Conservation (phyloP, 2,888 invertebrate genomes). For the Carpatolechia fugitivella region DNA sequence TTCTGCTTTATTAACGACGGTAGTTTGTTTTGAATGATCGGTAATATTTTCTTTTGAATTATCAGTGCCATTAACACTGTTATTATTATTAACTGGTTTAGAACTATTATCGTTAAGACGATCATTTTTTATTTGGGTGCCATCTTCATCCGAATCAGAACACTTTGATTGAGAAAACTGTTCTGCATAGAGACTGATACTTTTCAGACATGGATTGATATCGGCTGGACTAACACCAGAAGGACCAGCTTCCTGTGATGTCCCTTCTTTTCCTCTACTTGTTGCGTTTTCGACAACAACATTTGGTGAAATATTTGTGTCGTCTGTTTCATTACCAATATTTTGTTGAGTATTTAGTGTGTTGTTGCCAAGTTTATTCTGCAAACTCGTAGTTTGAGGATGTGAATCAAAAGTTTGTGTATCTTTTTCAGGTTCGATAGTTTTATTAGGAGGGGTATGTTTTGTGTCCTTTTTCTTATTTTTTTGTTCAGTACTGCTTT, state of each 20-base stretch:
- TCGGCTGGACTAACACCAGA: slow-evolving; percentile 10
- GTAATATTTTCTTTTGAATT: neutral
- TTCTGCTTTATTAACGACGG: slow-evolving; percentile 1
- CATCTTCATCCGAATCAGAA: slow-evolving; percentile 38
- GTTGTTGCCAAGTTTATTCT: neutral
- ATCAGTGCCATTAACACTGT: neutral
- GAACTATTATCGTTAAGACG: slow-evolving; percentile 1
- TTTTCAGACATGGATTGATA: slow-evolving; percentile 55
- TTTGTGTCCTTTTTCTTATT: slow-evolving; percentile 17
- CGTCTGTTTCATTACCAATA: neutral
- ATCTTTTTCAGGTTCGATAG: neutral
- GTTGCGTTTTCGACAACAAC: neutral
- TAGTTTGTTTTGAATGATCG: slow-evolving; percentile 1
- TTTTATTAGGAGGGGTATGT: neutral
- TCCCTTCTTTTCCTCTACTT: slow-evolving; percentile 15
- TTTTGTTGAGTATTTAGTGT: neutral
- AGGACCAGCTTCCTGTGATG: slow-evolving; percentile 17
- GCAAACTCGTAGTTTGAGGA: neutral
- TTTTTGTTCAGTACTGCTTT: slow-evolving; percentile 15
- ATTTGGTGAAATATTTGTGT: neutral
- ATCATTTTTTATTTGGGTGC: neutral
- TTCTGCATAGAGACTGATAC: slow-evolving; percentile 56
- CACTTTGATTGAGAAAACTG: slow-evolving; percentile 44
- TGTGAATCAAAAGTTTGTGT: slow-evolving; percentile 6
- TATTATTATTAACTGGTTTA: slow-evolving; percentile 7